phyloP scores from a whole-genome alignment of 2,888 invertebrate species.

The Poecilus cupreus region DNA sequence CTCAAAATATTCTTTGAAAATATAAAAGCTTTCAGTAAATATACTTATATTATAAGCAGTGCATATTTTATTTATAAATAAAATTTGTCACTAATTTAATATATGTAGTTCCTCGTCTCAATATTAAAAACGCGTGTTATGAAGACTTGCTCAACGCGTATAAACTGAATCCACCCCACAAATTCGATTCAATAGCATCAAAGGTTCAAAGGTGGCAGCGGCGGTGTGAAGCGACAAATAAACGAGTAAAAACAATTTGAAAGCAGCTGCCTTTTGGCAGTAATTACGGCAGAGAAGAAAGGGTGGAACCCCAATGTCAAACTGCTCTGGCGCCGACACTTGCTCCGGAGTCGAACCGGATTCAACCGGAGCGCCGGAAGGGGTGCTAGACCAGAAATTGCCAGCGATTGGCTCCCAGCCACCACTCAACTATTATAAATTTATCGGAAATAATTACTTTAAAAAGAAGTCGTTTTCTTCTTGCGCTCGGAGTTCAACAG shows the following conservation, averaged over 20 bases:
- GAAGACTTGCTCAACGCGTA: too few relatives aligned
- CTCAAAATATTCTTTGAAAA: too few relatives aligned
- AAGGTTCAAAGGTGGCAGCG: neutral
- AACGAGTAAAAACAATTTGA: conserved; percentile 50
- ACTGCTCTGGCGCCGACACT: conserved; percentile 9
- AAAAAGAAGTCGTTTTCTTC: neutral
- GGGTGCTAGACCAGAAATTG: neutral
- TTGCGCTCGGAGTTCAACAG: neutral
- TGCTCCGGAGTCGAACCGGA: neutral
- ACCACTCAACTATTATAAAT: conserved; percentile 51
- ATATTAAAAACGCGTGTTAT: too few relatives aligned
- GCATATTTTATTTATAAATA: neutral
- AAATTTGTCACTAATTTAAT: neutral
- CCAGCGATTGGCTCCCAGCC: conserved; percentile 20
- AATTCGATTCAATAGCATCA: neutral
- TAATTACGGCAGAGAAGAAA: conserved; percentile 43
- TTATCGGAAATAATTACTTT: conserved; percentile 55
- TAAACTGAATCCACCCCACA: neutral
- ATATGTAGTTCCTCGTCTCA: too few relatives aligned
- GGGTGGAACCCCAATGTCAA: conserved; percentile 17
- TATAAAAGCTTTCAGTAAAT: too few relatives aligned
- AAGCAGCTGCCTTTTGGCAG: conserved; percentile 46
- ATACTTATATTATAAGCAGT: too few relatives aligned
- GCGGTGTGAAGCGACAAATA: conserved; percentile 52
- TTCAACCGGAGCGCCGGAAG: neutral